phyloP scores from a whole-genome alignment of 2,888 invertebrate species.

The Drosophila nigritarsus region DNA sequence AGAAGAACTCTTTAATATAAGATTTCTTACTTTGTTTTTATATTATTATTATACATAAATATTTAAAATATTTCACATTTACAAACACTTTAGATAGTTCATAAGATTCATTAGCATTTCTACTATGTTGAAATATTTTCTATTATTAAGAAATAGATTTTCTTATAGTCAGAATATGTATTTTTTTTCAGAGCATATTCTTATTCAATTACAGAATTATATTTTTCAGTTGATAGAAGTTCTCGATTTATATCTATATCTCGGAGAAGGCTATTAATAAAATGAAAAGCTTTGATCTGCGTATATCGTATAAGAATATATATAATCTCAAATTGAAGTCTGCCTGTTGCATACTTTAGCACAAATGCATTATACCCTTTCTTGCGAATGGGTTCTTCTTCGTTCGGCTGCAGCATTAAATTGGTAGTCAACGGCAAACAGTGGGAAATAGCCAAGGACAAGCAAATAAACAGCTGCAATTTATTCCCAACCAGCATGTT shows the following conservation, averaged over 20 bases:
- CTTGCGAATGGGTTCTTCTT: background rate
- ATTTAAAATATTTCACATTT: background rate
- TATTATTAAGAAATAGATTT: background rate
- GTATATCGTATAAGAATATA: background rate
- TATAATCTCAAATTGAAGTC: background rate
- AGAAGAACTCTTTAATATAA: background rate
- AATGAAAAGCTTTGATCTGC: background rate
- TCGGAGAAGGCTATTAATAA: background rate
- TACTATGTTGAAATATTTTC: background rate
- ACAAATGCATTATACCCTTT: background rate
- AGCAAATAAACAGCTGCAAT: slow-evolving; percentile 37
- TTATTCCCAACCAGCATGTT: slow-evolving; percentile 8
- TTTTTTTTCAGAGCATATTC: too few relatives aligned
- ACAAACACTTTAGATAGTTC: background rate
- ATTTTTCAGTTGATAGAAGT: background rate
- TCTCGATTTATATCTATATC: background rate
- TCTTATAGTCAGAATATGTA: background rate
- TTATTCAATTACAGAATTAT: background rate
- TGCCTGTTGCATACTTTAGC: background rate
- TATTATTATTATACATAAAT: background rate
- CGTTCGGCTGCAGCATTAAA: slow-evolving; percentile 26
- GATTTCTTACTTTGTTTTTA: background rate
- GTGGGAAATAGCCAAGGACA: slow-evolving; percentile 33
- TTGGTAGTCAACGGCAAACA: slow-evolving; percentile 50
- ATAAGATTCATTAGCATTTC: background rate